Percentiles rank a stretch among this genome's conserved stretches.
Conservation (phyloP, 1,140 invertebrate genomes). For the Megathymus violae region DNA sequence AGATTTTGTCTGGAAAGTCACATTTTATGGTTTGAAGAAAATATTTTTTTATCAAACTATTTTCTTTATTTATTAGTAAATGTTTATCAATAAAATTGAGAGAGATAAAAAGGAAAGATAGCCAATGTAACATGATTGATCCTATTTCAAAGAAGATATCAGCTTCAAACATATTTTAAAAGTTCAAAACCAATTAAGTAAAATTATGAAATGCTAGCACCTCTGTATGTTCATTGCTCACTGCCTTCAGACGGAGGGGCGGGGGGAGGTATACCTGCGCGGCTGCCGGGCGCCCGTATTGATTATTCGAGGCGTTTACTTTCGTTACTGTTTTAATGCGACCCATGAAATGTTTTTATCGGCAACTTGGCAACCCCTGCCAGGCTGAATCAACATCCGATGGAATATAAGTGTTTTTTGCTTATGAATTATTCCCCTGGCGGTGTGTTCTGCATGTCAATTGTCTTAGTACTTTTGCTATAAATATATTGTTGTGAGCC, state of each 20-base stretch:
- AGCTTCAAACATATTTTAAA: no score
- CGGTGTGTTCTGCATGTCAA: no score
- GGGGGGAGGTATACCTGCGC: constrained; percentile 67
- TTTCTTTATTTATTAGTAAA: no score
- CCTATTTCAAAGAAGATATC: no score
- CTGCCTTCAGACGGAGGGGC: constrained; percentile 37
- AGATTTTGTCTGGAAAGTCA: no score
- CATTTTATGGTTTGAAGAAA: no score
- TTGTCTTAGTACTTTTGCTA: no score
- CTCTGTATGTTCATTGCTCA: constrained; percentile 36
- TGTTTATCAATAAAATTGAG: no score
- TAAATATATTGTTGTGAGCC: no score
- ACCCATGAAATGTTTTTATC: constrained; percentile 79
- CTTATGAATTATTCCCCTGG: constrained; percentile 12
- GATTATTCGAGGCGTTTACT: constrained; percentile 80
- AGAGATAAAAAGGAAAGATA: no score
- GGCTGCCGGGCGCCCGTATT: constrained; percentile 63
- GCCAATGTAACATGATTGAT: no score
- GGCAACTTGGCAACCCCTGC: constrained; percentile 54
- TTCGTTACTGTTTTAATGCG: constrained; percentile 80
- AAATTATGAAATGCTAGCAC: not conserved
- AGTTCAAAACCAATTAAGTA: not conserved
- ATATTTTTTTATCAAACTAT: no score
- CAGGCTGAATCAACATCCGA: constrained; percentile 49
- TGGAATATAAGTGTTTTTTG: constrained; percentile 26